Evolutionary conservation across 2,888 invertebrate species (phyloP).

Genomic region (Drosophila multiciliata): DNA sequence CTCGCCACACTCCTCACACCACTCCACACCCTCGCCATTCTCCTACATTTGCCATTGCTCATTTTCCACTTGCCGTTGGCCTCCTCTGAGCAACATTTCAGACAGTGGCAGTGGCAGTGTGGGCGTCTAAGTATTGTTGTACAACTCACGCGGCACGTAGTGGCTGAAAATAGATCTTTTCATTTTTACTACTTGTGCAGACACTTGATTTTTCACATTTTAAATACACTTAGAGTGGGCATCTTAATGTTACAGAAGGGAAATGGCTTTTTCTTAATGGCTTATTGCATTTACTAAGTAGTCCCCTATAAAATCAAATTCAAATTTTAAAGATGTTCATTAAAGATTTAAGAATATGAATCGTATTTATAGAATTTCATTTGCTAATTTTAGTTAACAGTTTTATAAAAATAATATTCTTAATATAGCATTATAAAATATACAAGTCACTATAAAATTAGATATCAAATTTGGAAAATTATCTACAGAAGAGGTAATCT

Average conservation of each 20-base stretch:
- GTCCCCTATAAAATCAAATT: neutral
- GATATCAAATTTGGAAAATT: neutral
- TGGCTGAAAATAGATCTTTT: slow-evolving; percentile 53
- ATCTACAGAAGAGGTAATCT: neutral
- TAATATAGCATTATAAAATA: neutral
- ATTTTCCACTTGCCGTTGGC: neutral
- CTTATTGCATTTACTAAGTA: neutral
- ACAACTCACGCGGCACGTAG: slow-evolving; percentile 51
- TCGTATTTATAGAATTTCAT: neutral
- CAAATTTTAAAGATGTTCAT: neutral
- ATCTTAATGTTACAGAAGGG: neutral
- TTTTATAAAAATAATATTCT: neutral
- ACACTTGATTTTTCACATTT: slow-evolving; percentile 42
- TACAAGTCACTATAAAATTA: neutral
- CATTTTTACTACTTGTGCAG: slow-evolving; percentile 45
- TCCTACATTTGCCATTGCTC: slow-evolving; percentile 6
- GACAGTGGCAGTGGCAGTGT: slow-evolving; percentile 23
- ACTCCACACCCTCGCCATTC: neutral
- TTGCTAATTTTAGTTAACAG: neutral
- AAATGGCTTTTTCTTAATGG: neutral
- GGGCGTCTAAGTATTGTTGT: slow-evolving; percentile 50
- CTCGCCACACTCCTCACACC: neutral
- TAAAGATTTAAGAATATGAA: neutral
- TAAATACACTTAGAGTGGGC: slow-evolving; percentile 22
- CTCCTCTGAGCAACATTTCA: slow-evolving; percentile 5